These are phyloP conservation scores for Coranthus polyacanthus DNA, from an alignment of 2,797 vertebrate genomes.

Conservation along the genomic window DNA sequence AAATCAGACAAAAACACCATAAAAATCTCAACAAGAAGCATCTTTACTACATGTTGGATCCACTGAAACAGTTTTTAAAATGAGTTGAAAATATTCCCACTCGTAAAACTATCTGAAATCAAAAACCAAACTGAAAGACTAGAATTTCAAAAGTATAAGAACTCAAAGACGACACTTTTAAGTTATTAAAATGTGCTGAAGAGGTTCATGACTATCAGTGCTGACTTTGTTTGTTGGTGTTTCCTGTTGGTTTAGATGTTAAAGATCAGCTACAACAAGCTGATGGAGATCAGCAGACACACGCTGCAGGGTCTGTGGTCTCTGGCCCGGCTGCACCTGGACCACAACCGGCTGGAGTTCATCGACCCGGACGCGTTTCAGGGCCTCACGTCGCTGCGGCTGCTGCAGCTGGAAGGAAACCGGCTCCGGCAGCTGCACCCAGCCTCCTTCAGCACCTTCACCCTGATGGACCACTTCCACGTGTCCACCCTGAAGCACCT, in stretches of 20 bases:
- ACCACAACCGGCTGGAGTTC: conserved; percentile 93
- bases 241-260: conserved; percentile 88
- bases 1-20: no score
- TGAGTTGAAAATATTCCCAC: no score
- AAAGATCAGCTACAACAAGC: conserved; percentile 96
- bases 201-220: no score
- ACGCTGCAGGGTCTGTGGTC: conserved; percentile 88
- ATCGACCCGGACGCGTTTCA: conserved; percentile 92
- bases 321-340: conserved; percentile 89
- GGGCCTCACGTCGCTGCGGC: conserved; percentile 88
- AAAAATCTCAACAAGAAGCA: no score
- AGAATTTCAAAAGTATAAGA: no score
- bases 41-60: no score
- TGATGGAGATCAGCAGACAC: conserved; percentile 83
- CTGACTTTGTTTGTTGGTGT: no score
- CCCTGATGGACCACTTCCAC: conserved; percentile 86
- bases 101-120: no score
- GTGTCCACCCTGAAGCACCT: conserved; percentile 92
- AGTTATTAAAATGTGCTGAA: no score
- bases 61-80: no score
- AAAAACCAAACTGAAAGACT: no score
- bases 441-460: conserved; percentile 89
- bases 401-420: conserved; percentile 95
- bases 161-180: no score
- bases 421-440: conserved; percentile 90